phyloP scores from a whole-genome alignment of 1,140 invertebrate species.

The Berghia stephanieae region DNA sequence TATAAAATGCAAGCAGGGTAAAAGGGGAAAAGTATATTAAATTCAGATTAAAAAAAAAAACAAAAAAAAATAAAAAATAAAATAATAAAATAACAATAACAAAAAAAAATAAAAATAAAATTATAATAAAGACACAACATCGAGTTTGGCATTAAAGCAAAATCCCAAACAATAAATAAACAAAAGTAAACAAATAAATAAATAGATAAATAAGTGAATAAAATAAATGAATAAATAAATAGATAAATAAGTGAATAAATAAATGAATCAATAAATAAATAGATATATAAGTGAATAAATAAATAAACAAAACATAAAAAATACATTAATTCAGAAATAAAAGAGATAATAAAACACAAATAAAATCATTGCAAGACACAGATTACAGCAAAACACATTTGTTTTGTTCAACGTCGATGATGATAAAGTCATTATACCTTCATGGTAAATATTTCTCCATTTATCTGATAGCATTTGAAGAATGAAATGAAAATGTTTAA shows the following conservation, averaged over 20 bases:
- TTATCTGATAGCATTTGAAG: constrained; percentile 39
- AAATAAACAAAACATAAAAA: background rate
- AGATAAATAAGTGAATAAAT: no score
- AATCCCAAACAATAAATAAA: no score
- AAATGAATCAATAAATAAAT: background rate
- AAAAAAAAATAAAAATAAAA: background rate
- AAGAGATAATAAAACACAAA: background rate
- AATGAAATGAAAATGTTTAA: background rate
- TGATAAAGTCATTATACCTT: constrained; percentile 42
- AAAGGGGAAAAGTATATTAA: no score
- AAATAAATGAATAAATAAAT: no score
- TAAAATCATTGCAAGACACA: background rate
- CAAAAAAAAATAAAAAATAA: no score
- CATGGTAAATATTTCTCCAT: constrained; percentile 51
- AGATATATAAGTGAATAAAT: background rate
- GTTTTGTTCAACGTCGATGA: background rate
- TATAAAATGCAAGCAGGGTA: no score
- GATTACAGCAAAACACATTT: background rate
- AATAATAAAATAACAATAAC: constrained; percentile 8
- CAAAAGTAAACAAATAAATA: no score
- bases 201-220: no score
- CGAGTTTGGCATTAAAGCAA: background rate
- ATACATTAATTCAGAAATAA: background rate
- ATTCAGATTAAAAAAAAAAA: no score
- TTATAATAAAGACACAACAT: background rate